These are phyloP conservation scores for Thamnophis elegans DNA, from an alignment of 2,797 vertebrate genomes.

Conservation along the genomic window DNA sequence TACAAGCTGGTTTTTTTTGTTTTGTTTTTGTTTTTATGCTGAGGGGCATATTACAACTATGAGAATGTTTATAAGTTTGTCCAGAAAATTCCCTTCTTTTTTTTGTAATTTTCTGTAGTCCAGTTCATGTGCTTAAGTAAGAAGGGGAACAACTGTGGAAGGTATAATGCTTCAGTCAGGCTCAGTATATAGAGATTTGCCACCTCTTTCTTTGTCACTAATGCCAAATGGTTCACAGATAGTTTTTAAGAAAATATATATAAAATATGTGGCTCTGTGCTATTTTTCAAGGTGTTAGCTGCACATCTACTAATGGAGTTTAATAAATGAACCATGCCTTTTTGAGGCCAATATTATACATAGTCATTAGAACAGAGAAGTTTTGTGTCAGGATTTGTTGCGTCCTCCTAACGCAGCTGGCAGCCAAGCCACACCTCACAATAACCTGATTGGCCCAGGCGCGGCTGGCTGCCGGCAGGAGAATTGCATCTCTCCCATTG, in stretches of 20 bases:
- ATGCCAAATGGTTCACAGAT: background rate
- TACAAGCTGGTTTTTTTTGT: background rate
- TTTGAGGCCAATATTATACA: background rate
- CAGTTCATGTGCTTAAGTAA: background rate
- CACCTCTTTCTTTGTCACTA: background rate
- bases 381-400: background rate
- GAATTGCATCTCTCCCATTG: no score
- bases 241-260: background rate
- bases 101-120: background rate
- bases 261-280: background rate
- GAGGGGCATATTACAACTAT: background rate
- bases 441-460: no score
- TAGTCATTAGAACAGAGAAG: background rate
- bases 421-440: no score
- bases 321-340: conserved; percentile 1
- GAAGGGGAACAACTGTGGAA: background rate
- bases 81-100: background rate
- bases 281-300: background rate
- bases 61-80: background rate
- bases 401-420: no score
- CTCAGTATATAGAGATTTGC: background rate
- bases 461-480: no score
- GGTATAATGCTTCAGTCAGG: background rate
- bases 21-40: background rate
- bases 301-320: background rate